Evolutionary conservation across 2,113 vertebrate species (phyloP).

Genomic region (Gymnobelideus leadbeateri): DNA sequence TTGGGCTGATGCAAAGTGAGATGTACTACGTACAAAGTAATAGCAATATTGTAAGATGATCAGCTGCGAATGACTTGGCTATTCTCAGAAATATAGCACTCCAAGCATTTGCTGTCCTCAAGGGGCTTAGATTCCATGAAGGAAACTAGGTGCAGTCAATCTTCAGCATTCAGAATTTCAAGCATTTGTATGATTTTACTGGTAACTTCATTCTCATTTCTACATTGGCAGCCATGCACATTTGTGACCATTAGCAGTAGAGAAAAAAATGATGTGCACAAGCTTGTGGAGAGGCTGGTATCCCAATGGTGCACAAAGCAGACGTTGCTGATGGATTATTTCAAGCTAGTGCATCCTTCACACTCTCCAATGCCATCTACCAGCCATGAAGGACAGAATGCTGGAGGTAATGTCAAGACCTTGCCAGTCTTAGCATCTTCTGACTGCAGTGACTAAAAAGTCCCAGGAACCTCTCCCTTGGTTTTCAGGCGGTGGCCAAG

Average conservation of each 20-base stretch:
- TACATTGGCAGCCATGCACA: neutral
- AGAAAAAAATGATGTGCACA: neutral
- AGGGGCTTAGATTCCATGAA: neutral
- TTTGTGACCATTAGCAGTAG: neutral
- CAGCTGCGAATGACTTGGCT: too few relatives aligned
- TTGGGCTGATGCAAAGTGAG: too few relatives aligned
- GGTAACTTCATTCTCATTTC: neutral
- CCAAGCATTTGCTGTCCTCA: neutral
- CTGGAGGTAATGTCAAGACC: neutral
- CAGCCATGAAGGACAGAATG: neutral
- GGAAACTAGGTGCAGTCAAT: neutral
- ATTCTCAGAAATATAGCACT: too few relatives aligned
- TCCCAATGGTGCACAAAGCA: neutral
- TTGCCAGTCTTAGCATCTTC: neutral
- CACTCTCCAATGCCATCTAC: neutral
- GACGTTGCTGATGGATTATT: neutral
- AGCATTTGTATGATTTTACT: neutral
- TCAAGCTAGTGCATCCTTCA: neutral
- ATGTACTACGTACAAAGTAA: too few relatives aligned
- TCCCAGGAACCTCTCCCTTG: neutral
- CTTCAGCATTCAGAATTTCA: neutral
- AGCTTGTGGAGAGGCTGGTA: neutral
- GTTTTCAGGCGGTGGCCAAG: neutral
- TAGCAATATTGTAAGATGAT: too few relatives aligned
- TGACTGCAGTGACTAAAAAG: neutral